Evolutionary conservation across 2,797 vertebrate genomes (phyloP).

Genomic region (Prionace glauca): DNA sequence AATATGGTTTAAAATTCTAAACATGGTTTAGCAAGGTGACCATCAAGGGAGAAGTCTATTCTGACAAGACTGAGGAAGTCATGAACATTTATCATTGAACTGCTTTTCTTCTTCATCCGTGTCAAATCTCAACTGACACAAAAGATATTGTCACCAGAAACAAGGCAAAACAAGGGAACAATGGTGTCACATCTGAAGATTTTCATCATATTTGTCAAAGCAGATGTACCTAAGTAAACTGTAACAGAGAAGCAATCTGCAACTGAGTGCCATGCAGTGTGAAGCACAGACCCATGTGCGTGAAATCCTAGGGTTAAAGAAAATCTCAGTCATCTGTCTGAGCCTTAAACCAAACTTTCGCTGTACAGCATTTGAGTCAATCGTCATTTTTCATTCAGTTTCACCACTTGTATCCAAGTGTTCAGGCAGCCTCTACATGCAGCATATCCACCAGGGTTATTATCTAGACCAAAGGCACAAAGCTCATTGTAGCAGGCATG

Average conservation of each 20-base stretch:
- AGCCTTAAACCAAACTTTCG: slow-evolving; percentile 85
- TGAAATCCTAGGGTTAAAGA: neutral
- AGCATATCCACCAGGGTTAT: slow-evolving; percentile 77
- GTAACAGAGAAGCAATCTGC: slow-evolving; percentile 40
- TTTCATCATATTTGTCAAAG: slow-evolving; percentile 39
- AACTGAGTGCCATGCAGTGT: slow-evolving; percentile 17
- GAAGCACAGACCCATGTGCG: neutral
- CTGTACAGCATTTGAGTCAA: slow-evolving; percentile 71
- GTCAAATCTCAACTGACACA: slow-evolving; percentile 16
- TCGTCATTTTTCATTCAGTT: slow-evolving; percentile 86
- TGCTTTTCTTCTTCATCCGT: slow-evolving; percentile 15
- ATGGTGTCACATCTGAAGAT: slow-evolving; percentile 23
- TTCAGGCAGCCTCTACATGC: slow-evolving; percentile 84
- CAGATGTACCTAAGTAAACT: slow-evolving; percentile 41
- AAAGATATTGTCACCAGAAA: slow-evolving; percentile 28
- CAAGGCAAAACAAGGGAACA: slow-evolving; percentile 41
- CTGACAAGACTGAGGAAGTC: slow-evolving; percentile 28
- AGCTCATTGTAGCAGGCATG: slow-evolving; percentile 74
- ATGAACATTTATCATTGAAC: slow-evolving; percentile 36
- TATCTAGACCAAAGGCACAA: slow-evolving; percentile 84
- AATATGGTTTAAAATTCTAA: slow-evolving; percentile 23
- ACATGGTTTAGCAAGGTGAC: slow-evolving; percentile 28
- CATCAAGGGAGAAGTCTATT: slow-evolving; percentile 30
- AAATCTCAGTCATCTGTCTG: slow-evolving; percentile 43
- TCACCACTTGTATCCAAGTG: slow-evolving; percentile 78